Conservation (phyloP, 1,140 invertebrate genomes). For the Trypoxylus dichotomus region DNA sequence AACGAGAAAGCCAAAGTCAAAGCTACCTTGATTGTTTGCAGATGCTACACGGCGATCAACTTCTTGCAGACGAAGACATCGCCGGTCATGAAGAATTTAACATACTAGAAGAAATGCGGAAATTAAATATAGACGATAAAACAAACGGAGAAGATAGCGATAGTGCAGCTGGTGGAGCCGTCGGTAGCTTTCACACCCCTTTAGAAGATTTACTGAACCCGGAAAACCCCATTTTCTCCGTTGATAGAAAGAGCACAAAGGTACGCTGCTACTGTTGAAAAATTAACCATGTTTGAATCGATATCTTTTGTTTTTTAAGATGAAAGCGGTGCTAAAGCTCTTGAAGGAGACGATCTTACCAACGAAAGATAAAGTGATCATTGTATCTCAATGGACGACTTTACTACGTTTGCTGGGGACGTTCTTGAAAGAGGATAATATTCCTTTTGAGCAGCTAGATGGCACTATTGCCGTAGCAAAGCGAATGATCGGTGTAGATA, state of each 20-base stretch:
- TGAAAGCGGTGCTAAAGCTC: constrained; percentile 62
- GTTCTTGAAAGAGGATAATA: constrained; percentile 59
- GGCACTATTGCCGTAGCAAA: constrained; percentile 67
- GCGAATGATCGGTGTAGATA: constrained; percentile 65
- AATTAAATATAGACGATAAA: constrained; percentile 45
- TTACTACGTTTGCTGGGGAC: constrained; percentile 69
- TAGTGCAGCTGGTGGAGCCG: not conserved
- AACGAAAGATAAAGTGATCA: constrained; percentile 71
- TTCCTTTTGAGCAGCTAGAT: constrained; percentile 65
- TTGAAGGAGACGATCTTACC: constrained; percentile 60
- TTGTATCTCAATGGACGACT: constrained; percentile 87
- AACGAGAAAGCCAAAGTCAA: not conserved
- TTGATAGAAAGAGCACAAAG: constrained; percentile 64
- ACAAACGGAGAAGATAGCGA: not conserved
- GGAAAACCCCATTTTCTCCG: constrained; percentile 71
- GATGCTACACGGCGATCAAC: constrained; percentile 58
- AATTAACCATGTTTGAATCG: not conserved
- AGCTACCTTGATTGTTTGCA: constrained; percentile 31
- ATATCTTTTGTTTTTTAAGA: constrained; percentile 50
- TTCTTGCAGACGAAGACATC: constrained; percentile 47
- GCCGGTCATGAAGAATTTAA: constrained; percentile 46
- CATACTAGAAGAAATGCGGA: constrained; percentile 52
- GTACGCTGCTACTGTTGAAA: constrained; percentile 39
- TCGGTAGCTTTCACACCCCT: constrained; percentile 48
- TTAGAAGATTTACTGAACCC: constrained; percentile 61